A percentile compares a stretch with the other conserved stretches of the same genome.
phyloP scores from a whole-genome alignment of 2,113 vertebrate genomes.

The Hyperopisus bebe region DNA sequence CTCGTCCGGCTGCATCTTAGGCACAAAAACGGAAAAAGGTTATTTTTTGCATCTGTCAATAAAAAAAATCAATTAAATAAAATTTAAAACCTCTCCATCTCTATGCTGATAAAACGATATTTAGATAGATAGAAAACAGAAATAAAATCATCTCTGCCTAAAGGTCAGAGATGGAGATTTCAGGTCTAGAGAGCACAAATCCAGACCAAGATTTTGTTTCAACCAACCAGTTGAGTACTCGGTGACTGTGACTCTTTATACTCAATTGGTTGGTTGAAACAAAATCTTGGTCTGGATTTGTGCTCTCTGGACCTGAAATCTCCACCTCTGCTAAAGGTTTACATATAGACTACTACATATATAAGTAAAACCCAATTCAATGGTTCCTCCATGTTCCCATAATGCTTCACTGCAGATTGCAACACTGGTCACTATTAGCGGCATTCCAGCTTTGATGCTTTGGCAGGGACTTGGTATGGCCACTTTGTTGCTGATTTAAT shows the following conservation, averaged over 20 bases:
- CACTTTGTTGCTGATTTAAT: constrained; percentile 20
- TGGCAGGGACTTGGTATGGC: constrained; percentile 11
- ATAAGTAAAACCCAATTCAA: background rate
- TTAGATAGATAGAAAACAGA: background rate
- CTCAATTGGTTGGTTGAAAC: no score
- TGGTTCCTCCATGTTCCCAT: background rate
- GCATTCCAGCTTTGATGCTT: constrained; percentile 14
- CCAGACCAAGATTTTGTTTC: no score
- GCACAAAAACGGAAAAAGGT: background rate
- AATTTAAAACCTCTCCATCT: background rate
- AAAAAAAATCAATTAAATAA: background rate
- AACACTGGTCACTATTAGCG: background rate
- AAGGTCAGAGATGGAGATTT: no score
- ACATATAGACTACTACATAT: background rate
- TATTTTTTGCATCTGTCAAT: background rate
- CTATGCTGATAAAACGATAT: background rate
- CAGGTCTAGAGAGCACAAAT: no score
- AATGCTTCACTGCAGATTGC: background rate
- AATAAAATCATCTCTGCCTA: background rate
- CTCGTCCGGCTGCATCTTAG: background rate
- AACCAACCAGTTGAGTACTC: no score
- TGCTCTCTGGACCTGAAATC: no score
- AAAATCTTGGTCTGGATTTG: no score
- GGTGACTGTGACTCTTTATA: no score
- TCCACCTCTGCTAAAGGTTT: background rate